Evolutionary conservation across 2,888 invertebrate genomes (phyloP).

Genomic region (Herminia tarsipennalis): DNA sequence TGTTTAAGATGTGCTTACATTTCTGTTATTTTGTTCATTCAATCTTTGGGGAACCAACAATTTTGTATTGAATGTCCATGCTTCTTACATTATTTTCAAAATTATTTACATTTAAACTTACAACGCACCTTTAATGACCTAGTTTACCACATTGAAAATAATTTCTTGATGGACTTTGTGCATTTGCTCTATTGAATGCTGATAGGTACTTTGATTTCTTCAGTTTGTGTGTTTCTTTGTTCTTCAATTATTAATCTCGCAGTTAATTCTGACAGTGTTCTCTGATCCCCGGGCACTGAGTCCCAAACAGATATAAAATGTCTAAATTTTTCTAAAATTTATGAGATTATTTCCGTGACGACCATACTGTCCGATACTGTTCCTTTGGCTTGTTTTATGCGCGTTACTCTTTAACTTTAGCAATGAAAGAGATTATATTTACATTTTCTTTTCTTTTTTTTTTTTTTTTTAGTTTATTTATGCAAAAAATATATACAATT

Average conservation of each 20-base stretch:
- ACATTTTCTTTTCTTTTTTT: too few relatives aligned
- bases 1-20: neutral
- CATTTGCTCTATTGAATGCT: neutral
- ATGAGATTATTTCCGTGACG: slow-evolving; percentile 18
- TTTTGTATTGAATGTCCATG: slow-evolving; percentile 7
- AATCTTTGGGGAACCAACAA: neutral
- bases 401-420: neutral
- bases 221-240: slow-evolving; percentile 14
- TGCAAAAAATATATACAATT: too few relatives aligned
- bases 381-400: neutral
- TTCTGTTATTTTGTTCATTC: neutral
- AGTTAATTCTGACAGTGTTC: slow-evolving; percentile 14
- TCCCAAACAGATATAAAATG: slow-evolving; percentile 46
- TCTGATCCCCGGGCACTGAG: slow-evolving; percentile 19
- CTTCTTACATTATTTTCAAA: slow-evolving; percentile 5
- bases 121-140: neutral
- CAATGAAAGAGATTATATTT: neutral
- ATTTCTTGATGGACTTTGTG: too few relatives aligned
- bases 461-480: too few relatives aligned
- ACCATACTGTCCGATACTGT: neutral
- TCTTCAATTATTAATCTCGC: slow-evolving; percentile 25
- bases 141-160: slow-evolving; percentile 11
- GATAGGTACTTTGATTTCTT: neutral
- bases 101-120: neutral
- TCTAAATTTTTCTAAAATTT: slow-evolving; percentile 37